Conservation (phyloP, 2,888 invertebrate species). For the Latheticus oryzae region DNA sequence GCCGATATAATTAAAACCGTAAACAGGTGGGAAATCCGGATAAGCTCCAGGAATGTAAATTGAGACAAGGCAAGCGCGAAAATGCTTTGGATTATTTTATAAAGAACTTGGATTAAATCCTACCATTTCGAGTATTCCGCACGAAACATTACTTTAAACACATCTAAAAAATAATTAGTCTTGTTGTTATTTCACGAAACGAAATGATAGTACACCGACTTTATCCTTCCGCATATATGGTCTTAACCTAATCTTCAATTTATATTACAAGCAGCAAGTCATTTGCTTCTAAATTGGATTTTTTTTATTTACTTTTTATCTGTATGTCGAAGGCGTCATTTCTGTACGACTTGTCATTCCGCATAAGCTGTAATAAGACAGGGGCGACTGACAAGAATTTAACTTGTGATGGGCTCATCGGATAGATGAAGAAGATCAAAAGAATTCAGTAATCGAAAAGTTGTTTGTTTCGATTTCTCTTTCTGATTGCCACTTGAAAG, state of each 20-base stretch:
- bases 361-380: conserved; percentile 31
- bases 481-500: conserved; percentile 26
- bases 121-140: conserved; percentile 47
- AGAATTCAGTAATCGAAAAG: conserved; percentile 55
- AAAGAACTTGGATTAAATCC: conserved; percentile 53
- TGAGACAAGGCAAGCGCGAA: conserved; percentile 52
- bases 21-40: conserved; percentile 59
- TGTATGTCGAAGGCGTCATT: conserved; percentile 43
- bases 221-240: conserved; percentile 15
- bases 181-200: conserved; percentile 1
- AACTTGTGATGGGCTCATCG: conserved; percentile 40
- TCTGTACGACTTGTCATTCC: conserved; percentile 42
- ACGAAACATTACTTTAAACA: conserved; percentile 33
- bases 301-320: conserved; percentile 57
- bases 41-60: conserved; percentile 59
- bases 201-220: not conserved
- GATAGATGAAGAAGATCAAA: conserved; percentile 51
- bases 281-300: conserved; percentile 59
- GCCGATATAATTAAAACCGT: conserved; percentile 51
- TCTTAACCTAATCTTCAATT: conserved; percentile 47
- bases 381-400: conserved; percentile 36
- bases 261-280: conserved; percentile 58
- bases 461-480: conserved; percentile 50
- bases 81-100: conserved; percentile 57
- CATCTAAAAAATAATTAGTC: conserved; percentile 38